Evolutionary conservation across 2,113 vertebrate genomes (phyloP), one percentile per base, ranked within the genome.

Genomic region (Melanocharis versteri): DNA sequence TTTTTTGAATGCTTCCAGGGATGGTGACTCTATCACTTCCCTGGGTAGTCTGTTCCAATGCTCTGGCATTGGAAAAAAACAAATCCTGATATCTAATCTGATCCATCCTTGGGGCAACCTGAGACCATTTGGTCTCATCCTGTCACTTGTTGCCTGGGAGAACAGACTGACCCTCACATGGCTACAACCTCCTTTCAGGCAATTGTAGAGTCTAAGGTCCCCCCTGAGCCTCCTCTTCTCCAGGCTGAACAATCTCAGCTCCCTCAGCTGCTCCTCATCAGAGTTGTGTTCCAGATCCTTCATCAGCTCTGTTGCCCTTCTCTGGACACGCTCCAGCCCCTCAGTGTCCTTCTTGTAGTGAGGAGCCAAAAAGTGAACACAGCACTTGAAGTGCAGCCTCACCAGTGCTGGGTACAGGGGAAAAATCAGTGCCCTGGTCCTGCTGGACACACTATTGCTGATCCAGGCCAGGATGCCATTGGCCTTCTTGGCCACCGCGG

Each of bases 331-430:
- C 30, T 62, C 48, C 40, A 57, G 51, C 20, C 1, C 20, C 51
- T 57, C 50, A 1, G 4, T n/a, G 42, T 75, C 15, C 8, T 47
- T 39, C 11, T 35, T 48, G 19, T 11, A 0, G 2, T 21, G 61
- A 35, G 20, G 10, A 15, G 8, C 42, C 20, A 20, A 50, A 1
- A 54, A 26, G 7, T 42, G 35, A 6, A 9, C 10, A 9, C 10
- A 48, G 1, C 12, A 1, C 21, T 31, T 2, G 4, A 85, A 0
- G 4, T 42, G 61, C 0, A 0, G 1, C 58, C 19, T 73, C 69
- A 56, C 4, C n/a, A 39, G 5, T 85, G 44, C 61, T 0, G 0
- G 35, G 35, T 2, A 21, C 30, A 13, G 26, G 4, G 39, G 15
- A 2, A 5, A 27, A 56, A 2, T 48, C 30, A 0, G 35, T 50